Base-by-base conservation (phyloP, 1,140 invertebrate species). In the Sogatella furcifera region DNA sequence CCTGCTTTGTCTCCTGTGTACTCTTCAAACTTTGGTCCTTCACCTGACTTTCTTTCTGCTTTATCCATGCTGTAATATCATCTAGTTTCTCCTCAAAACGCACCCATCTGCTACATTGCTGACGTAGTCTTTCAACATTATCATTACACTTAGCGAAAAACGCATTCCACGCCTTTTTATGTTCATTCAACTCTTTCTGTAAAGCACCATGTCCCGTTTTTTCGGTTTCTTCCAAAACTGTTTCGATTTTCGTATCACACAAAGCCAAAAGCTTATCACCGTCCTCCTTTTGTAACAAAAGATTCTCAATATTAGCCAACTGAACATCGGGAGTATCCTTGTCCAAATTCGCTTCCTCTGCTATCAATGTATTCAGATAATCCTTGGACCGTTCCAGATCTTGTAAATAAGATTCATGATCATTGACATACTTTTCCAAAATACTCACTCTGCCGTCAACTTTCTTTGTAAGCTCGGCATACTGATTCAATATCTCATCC, bases 1-100 rank as follows among this genome's bases (percentile, higher is more conserved):
- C 74, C 61, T 84, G 74, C 72, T 97, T 97, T 0, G 90, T 82
- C 61, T 88, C 85, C 17, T 90, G 80, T 6, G 84, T 90, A 69
- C 84, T 92, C 70, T 91, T 93, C 5, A 97, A 76, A 65, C 89
- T 90, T 73, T 93, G 89, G 72, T 97, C 93, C 73, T 92, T 91
- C 0, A 95, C 78, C 70, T 89, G 81, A 52, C 78, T 77, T 76
- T 97, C 93, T 69, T 88, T 88, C 43, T 85, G 78, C 68, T 90
- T 89, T 14, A 93, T 76, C 93, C 92, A 97, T 49, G 79, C 76
- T 66, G 86, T 86, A 1, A 96, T 74, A 62, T 77, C 77, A 59
- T 92, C 86, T 41, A 92, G 79, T 4, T 84, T 78, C 21, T 82
- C 80, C 69, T 92, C 86, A 62, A 91, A 90, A 69, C 90, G 84